Evolutionary conservation across 2,113 vertebrate genomes (phyloP).

Genomic region (Clarias magur): DNA sequence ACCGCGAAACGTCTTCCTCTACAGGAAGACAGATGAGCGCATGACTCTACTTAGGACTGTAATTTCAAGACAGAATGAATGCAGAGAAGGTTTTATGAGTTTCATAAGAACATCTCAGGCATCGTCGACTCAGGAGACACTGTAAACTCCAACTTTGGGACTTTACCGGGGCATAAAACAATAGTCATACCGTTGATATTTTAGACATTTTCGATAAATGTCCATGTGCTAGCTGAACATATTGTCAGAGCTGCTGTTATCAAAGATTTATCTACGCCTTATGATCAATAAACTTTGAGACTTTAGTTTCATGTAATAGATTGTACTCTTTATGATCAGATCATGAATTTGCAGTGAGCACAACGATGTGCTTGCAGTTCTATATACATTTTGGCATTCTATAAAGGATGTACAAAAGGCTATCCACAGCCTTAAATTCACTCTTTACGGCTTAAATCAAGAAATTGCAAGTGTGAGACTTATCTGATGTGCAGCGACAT

Average conservation of each 20-base stretch:
- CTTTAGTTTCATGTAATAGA: background rate
- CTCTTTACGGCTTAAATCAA: background rate
- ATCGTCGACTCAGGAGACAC: background rate
- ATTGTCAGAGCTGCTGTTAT: background rate
- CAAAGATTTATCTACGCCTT: background rate
- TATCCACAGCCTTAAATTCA: background rate
- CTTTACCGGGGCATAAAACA: background rate
- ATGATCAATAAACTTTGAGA: too few relatives aligned
- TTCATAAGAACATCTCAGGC: background rate
- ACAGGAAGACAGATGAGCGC: constrained; percentile 57
- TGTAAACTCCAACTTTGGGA: background rate
- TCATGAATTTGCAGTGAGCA: background rate
- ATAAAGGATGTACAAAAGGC: background rate
- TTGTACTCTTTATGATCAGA: background rate
- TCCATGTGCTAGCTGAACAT: background rate
- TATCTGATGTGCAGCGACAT: background rate
- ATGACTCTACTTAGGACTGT: constrained; percentile 52
- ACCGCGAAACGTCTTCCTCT: constrained; percentile 64
- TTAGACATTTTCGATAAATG: background rate
- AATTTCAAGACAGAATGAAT: constrained; percentile 44
- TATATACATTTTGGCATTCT: background rate
- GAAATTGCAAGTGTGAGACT: background rate
- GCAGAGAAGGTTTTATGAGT: background rate
- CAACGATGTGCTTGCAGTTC: background rate
- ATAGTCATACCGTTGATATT: background rate